phyloP scores from a whole-genome alignment of 2,888 invertebrate genomes.

The Cerceris rybyensis region DNA sequence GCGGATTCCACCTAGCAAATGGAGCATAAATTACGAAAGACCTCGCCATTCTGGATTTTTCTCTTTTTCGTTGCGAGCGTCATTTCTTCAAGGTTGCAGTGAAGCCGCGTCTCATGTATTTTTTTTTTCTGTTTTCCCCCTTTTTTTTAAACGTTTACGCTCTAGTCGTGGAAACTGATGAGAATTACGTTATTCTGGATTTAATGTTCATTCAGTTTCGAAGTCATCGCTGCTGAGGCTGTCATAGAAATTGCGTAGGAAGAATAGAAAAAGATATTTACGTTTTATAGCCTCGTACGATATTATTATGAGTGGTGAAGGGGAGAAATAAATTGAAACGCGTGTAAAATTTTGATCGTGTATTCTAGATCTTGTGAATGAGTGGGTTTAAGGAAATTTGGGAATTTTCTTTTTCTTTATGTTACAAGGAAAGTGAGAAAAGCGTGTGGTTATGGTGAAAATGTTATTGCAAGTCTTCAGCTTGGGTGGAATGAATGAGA shows the following conservation, averaged over 20 bases:
- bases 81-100: neutral
- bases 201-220: neutral
- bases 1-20: constrained; percentile 57
- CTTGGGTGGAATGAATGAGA: no score
- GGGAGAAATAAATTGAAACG: no score
- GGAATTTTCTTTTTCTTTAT: no score
- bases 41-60: constrained; percentile 23
- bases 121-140: no score
- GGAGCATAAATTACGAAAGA: constrained; percentile 59
- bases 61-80: constrained; percentile 3
- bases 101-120: neutral
- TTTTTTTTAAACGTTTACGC: neutral
- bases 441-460: no score
- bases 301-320: no score
- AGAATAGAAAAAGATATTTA: neutral
- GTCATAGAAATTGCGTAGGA: neutral
- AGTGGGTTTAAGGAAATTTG: no score
- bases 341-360: no score
- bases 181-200: neutral
- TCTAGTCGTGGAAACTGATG: neutral
- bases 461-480: no score
- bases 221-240: neutral
- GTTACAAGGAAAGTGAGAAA: no score
- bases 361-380: no score
- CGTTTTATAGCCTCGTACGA: no score